Conservation (phyloP, 2,113 vertebrate species). For the Chrysemys picta region DNA sequence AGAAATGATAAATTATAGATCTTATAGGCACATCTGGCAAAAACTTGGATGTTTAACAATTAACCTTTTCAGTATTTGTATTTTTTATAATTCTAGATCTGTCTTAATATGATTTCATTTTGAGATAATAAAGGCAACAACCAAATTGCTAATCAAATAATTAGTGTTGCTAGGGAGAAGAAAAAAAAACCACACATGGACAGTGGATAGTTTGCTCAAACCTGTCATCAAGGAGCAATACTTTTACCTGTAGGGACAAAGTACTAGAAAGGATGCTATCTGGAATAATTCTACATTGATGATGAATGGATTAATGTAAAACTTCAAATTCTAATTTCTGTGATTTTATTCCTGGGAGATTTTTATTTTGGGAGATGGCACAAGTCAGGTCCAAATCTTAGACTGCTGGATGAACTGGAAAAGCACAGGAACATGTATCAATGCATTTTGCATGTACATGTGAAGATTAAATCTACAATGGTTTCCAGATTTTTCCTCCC, state of each 20-base stretch:
- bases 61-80: conserved; percentile 21
- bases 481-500: not conserved
- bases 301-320: not conserved
- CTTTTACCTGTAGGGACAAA: not conserved
- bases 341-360: not conserved
- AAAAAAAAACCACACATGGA: not conserved
- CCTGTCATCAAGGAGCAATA: not conserved
- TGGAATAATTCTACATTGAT: fast-evolving
- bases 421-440: not conserved
- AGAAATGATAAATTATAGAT: conserved; percentile 40
- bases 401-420: not conserved
- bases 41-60: conserved; percentile 28
- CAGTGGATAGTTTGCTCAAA: not conserved
- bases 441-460: not conserved
- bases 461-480: not conserved
- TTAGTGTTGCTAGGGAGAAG: not conserved
- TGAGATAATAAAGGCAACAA: conserved; percentile 2
- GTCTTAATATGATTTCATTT: conserved; percentile 25
- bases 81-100: not conserved
- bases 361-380: not conserved
- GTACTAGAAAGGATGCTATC: not conserved
- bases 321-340: not conserved
- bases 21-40: not conserved
- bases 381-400: not conserved
- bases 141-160: not conserved